Conservation (phyloP, 2,888 invertebrate genomes). For the Lithophane socia region DNA sequence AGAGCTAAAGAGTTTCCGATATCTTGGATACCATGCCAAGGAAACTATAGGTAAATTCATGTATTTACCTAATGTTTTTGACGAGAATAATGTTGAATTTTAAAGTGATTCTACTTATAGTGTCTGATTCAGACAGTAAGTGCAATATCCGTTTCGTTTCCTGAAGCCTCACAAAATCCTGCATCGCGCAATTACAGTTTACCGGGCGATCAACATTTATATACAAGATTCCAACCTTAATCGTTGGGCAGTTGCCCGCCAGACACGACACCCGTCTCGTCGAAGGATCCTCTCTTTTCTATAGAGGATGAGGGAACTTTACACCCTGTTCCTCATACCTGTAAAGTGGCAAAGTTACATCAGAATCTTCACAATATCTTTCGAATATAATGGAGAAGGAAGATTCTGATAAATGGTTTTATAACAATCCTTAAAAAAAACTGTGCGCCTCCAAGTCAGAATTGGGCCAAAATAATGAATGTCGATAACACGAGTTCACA, state of each 20-base stretch:
- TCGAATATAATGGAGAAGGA: neutral
- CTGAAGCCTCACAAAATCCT: too few species aligned
- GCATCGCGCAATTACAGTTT: too few species aligned
- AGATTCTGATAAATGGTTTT: neutral
- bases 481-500: constrained; percentile 56
- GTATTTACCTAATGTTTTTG: neutral
- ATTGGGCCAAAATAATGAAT: constrained; percentile 26
- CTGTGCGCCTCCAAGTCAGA: neutral
- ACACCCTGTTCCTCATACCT: too few species aligned
- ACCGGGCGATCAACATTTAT: too few species aligned
- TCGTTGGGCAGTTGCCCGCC: too few species aligned
- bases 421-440: too few species aligned
- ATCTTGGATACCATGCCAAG: neutral
- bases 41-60: neutral
- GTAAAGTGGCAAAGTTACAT: neutral
- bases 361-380: neutral
- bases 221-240: too few species aligned
- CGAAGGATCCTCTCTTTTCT: too few species aligned
- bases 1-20: neutral
- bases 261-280: too few species aligned
- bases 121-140: neutral
- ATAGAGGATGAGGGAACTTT: too few species aligned
- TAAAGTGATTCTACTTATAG: too few species aligned
- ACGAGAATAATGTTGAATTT: neutral
- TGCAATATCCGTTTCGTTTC: neutral